Evolutionary conservation across 2,888 invertebrate genomes (phyloP), one percentile per base, ranked within the genome.

Genomic region (Tuta absoluta): DNA sequence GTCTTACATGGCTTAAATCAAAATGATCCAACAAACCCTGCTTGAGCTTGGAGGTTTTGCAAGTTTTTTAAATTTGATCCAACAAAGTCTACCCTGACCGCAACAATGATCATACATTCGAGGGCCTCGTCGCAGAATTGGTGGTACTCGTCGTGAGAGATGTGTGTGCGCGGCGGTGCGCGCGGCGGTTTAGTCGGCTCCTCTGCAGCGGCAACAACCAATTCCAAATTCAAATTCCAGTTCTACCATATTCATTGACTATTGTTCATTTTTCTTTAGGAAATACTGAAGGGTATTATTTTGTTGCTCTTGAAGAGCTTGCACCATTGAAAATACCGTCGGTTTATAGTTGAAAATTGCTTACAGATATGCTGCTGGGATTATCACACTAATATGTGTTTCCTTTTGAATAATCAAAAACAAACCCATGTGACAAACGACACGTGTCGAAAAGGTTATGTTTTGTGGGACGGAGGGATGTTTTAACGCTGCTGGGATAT

Each of bases 91-190:
- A 53, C 51, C 51, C 51, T 14, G 2, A 53, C 1, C 23, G 51
- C 23, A 14, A 56, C 53, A 33, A 56, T 33, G 75, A 75, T 78
- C 93, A 85, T 95, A 95, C 95, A 95, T 94, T 96, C 96, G 75
- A 96, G 93, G 81, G 95, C 94, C 81, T 94, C 93, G 90, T 95
- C 95, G 91, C 94, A 95, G 91, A 95, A 95, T 87, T 95, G 95
- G 84, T 95, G 95, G 87, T 95, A 95, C 87, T 96, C 96, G 88
- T 95, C 95, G 86, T 94, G 93, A 64, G 95, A 94, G 81, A 94
- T 93, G 78, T 85, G 87, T 58, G 92, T 84, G 76, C 92, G 89
- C 57, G 91, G 92, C 71, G 92, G 92, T 66, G 91, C 91, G 21
- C 92, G 84, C 24, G 89, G 89, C 66, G 90, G 86, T 64, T 28